phyloP scores from a whole-genome alignment of 2,113 vertebrate genomes.

The Triplophysa siluroides region DNA sequence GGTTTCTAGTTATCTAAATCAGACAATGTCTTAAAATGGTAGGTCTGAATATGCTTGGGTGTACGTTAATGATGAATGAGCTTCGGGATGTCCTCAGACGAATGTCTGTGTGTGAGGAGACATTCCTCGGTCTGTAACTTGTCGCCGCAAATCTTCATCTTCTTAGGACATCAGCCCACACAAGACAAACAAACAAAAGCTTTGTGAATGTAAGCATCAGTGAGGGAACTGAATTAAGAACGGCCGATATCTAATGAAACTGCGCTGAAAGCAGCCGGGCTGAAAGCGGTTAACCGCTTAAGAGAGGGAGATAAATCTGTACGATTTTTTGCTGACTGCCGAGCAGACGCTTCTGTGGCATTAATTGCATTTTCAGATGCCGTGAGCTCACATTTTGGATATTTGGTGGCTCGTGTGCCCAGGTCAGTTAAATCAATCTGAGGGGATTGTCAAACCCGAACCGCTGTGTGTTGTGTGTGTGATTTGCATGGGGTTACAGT shows the following conservation, averaged over 20 bases:
- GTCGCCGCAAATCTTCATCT: neutral
- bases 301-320: neutral
- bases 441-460: constrained; percentile 11
- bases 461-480: constrained; percentile 18
- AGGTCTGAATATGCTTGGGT: too few relatives aligned
- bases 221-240: neutral
- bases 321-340: neutral
- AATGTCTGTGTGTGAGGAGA: neutral
- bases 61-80: neutral
- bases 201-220: neutral
- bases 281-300: constrained; percentile 23
- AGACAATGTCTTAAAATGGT: too few relatives aligned
- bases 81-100: neutral
- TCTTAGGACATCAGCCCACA: constrained; percentile 1
- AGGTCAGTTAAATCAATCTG: constrained; percentile 43
- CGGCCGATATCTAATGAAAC: constrained; percentile 1
- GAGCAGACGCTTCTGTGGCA: neutral
- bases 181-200: neutral
- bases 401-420: constrained; percentile 20
- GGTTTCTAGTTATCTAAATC: too few relatives aligned
- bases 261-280: neutral
- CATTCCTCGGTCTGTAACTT: neutral
- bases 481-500: constrained; percentile 38
- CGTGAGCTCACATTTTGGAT: constrained; percentile 30
- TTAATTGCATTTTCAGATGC: constrained; percentile 29